Evolutionary conservation across 2,888 invertebrate genomes (phyloP), one percentile per base, ranked within the genome.

Genomic region (Agonopterix heracliana): DNA sequence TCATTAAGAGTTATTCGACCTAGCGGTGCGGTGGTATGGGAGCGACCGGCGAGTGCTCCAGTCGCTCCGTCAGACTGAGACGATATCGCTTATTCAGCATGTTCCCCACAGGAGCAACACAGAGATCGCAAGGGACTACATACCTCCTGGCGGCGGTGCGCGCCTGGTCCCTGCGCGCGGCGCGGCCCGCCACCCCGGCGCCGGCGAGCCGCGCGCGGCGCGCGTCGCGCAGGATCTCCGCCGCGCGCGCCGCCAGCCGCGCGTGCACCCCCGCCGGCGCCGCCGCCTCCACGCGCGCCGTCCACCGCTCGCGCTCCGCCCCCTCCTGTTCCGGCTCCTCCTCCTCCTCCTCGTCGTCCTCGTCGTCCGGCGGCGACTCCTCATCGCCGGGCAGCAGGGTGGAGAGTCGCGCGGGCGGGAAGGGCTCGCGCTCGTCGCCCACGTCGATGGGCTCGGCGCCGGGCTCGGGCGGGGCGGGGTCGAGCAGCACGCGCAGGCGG

Each of bases 191-290:
- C 53, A 35, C 47, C 61, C 46, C 48, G 52, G 58, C 49, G 49
- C 59, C n/a, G 71, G 63, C 64, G 11, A 73, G 65, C 3, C 74
- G 69, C 55, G 57, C 63, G 67, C 63, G 74, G 65, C 72, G 13
- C 56, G 57, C 49, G 49, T 58, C n/a, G 71, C 74, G 67, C 63
- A 75, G 56, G 56, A 57, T 54, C 47, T 55, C 66, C 3, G 64
- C 56, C 36, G 65, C 72, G 13, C 56, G 57, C 49, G 49, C 59
- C n/a, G 71, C 74, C 13, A 78, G 71, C 2, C 66, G 61, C 55
- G 66, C 65, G 62, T 74, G 53, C 59, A 56, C 13, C 64, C 14
- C 54, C 35, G 59, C 54, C 47, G 79, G 79, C 41, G 80, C 76
- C 17, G 64, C 60, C 44, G 65, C 64, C 8, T 14, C 38, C 34